These are phyloP conservation scores for Amaurobius ferox DNA, from an alignment of 2,888 invertebrate species.

Conservation along the genomic window DNA sequence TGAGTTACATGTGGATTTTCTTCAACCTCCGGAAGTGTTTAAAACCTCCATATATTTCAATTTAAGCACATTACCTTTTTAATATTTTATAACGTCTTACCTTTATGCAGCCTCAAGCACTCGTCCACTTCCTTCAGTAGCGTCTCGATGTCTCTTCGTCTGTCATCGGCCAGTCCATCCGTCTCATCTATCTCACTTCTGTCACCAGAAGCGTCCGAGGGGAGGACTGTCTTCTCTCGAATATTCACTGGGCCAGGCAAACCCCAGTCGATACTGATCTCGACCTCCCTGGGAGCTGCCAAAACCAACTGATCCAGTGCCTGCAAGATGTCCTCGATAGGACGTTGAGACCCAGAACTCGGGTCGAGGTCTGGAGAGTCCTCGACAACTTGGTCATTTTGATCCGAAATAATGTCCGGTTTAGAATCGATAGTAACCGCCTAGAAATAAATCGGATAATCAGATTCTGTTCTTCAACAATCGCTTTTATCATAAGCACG, in stretches of 20 bases:
- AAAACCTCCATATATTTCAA: no score
- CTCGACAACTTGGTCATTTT: neutral
- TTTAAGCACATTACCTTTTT: no score
- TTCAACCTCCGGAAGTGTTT: no score
- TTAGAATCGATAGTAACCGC: neutral
- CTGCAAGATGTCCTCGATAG: constrained; percentile 59
- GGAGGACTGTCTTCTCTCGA: constrained; percentile 49
- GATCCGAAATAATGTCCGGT: neutral
- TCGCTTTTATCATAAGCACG: no score
- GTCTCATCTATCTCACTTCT: constrained; percentile 45
- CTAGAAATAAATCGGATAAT: no score
- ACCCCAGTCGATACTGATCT: constrained; percentile 64
- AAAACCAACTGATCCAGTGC: constrained; percentile 57
- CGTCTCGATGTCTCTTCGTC: constrained; percentile 29
- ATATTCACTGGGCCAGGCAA: constrained; percentile 43
- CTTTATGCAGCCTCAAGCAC: constrained; percentile 23
- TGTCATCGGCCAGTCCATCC: constrained; percentile 46
- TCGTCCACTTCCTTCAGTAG: constrained; percentile 60
- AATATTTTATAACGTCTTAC: neutral
- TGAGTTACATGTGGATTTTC: no score
- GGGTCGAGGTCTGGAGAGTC: neutral
- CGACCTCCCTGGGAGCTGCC: constrained; percentile 42
- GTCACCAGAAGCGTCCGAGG: constrained; percentile 43
- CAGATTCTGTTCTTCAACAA: no score
- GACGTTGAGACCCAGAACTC: constrained; percentile 18